phyloP scores from a whole-genome alignment of 2,113 vertebrate species.

The Bufo gargarizans region DNA sequence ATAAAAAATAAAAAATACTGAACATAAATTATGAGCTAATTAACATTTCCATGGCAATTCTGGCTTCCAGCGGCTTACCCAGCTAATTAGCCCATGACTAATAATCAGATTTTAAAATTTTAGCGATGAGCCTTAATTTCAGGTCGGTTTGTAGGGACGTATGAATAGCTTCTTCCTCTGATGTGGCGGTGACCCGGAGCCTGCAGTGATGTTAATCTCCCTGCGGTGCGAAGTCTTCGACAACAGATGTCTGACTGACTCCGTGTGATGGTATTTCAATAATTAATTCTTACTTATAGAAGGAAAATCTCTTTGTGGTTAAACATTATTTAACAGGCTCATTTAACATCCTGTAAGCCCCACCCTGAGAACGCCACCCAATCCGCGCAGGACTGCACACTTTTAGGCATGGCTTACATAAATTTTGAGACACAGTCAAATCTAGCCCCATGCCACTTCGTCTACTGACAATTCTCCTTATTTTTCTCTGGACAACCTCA shows the following conservation, averaged over 20 bases:
- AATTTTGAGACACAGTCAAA: too few species aligned
- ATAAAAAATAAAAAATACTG: constrained; percentile 66
- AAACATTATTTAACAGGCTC: neutral
- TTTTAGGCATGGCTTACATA: too few species aligned
- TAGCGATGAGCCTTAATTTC: constrained; percentile 63
- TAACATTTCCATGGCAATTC: constrained; percentile 84
- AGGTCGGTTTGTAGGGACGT: neutral
- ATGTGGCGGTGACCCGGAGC: neutral
- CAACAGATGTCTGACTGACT: constrained; percentile 36
- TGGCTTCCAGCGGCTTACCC: constrained; percentile 82
- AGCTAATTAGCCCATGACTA: constrained; percentile 85
- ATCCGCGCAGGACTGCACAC: too few species aligned
- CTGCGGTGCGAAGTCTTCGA: constrained; percentile 19
- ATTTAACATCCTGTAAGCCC: neutral
- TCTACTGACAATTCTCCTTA: too few species aligned
- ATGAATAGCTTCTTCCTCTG: neutral
- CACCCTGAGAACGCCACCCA: too few species aligned
- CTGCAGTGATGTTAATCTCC: constrained; percentile 21
- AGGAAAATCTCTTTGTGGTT: neutral
- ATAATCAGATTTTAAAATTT: constrained; percentile 82
- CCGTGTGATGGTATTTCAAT: constrained; percentile 9
- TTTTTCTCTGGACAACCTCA: too few species aligned
- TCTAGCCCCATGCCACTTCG: too few species aligned
- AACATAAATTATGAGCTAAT: constrained; percentile 88
- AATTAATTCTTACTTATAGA: constrained; percentile 36